Conservation (phyloP, 2,113 vertebrate species). For the Podiceps cristatus region DNA sequence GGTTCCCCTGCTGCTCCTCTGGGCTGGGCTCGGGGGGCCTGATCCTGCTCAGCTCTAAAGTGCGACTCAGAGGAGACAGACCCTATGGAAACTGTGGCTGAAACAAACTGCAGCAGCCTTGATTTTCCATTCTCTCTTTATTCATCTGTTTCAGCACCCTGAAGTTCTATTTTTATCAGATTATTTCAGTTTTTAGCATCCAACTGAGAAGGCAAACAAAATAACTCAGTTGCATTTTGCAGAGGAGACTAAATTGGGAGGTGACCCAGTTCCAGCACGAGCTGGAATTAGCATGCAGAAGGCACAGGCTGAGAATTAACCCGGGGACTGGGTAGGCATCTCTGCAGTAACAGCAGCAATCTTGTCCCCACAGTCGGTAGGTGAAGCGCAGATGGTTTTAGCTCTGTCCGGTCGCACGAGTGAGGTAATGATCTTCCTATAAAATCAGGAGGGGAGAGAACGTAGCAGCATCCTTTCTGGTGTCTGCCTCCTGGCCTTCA, state of each 20-base stretch:
- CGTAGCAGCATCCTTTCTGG: accelerated
- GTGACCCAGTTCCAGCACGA: conserved; percentile 20
- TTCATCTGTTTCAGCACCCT: background rate
- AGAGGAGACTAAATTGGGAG: conserved; percentile 18
- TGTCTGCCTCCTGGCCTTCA: background rate
- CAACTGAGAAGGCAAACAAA: conserved; percentile 16
- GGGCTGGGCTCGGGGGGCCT: background rate
- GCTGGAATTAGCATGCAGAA: background rate
- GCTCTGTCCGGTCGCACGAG: background rate
- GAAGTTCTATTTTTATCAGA: background rate
- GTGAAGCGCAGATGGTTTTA: background rate
- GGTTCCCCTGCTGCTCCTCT: background rate
- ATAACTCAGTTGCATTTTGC: background rate
- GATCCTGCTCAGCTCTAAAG: background rate
- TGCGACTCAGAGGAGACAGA: background rate
- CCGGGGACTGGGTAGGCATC: background rate
- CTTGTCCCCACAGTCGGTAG: background rate
- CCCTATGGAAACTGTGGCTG: background rate
- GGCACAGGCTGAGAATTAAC: background rate
- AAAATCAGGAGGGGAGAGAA: background rate
- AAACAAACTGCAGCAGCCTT: background rate
- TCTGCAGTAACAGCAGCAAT: background rate
- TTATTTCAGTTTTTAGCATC: conserved; percentile 1
- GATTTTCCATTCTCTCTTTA: background rate
- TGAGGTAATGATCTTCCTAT: background rate